phyloP scores from a whole-genome alignment of 2,888 invertebrate species.

The Drosophila algonquin region DNA sequence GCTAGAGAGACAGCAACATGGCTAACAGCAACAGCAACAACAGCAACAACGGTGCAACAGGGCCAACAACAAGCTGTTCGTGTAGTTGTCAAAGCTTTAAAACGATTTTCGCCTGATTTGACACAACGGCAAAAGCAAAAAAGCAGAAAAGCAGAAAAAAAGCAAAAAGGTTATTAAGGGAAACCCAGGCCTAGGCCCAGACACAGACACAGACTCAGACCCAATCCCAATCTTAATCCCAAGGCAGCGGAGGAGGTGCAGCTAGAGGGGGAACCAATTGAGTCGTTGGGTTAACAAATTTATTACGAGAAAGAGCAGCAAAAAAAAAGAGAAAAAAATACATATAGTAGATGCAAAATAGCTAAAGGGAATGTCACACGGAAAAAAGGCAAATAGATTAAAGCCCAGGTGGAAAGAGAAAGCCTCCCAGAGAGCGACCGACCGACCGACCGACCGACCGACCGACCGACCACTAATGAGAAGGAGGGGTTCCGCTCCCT shows the following conservation, averaged over 20 bases:
- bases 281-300: constrained; percentile 64
- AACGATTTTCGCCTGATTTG: constrained; percentile 78
- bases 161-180: constrained; percentile 49
- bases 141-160: constrained; percentile 64
- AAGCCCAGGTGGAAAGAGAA: constrained; percentile 33
- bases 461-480: constrained; percentile 30
- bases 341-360: not conserved
- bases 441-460: not conserved
- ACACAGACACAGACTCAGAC: not conserved
- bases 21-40: constrained; percentile 12
- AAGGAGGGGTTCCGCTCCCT: not conserved
- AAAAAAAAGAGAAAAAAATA: not conserved
- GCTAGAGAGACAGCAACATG: constrained; percentile 39
- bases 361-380: constrained; percentile 40
- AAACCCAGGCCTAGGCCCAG: not conserved
- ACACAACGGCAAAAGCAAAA: constrained; percentile 66
- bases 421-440: constrained; percentile 5
- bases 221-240: too few species aligned
- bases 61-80: constrained; percentile 54
- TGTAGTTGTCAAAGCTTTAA: constrained; percentile 76
- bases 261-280: constrained; percentile 55
- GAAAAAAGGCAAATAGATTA: constrained; percentile 58
- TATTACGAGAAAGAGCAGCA: constrained; percentile 28
- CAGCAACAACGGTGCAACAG: constrained; percentile 33
- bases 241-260: too few species aligned